phyloP scores from a whole-genome alignment of 2,888 invertebrate genomes.

The Platynereis dumerilii region DNA sequence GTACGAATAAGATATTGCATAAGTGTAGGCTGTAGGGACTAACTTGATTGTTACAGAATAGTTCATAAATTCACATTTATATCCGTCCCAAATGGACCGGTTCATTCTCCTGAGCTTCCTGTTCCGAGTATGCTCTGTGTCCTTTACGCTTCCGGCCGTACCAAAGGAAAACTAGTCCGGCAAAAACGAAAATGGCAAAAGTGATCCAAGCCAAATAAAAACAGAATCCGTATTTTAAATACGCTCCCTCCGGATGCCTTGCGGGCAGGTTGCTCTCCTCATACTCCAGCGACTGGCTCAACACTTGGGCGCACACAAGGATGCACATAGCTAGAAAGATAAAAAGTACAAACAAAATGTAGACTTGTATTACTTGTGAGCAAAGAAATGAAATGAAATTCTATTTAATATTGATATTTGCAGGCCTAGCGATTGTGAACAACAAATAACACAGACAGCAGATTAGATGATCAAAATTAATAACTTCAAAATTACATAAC shows the following conservation, averaged over 20 bases:
- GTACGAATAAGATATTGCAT: too few relatives aligned
- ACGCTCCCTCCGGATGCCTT: conserved; percentile 73
- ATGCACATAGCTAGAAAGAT: conserved; percentile 74
- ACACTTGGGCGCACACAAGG: conserved; percentile 82
- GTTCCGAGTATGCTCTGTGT: conserved; percentile 80
- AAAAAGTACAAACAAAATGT: neutral
- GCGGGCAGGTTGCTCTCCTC: conserved; percentile 72
- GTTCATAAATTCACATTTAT: conserved; percentile 18
- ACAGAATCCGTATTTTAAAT: conserved; percentile 72
- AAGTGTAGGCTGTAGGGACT: too few relatives aligned
- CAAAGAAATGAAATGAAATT: too few relatives aligned
- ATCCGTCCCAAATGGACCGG: conserved; percentile 75
- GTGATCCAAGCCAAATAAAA: conserved; percentile 74
- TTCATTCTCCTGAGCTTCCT: conserved; percentile 84
- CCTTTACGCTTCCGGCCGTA: conserved; percentile 86
- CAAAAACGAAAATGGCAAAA: conserved; percentile 73
- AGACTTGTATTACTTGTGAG: too few relatives aligned
- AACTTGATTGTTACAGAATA: too few relatives aligned
- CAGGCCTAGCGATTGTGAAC: too few relatives aligned
- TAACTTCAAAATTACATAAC: too few relatives aligned
- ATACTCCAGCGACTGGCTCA: conserved; percentile 76
- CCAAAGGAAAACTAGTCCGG: conserved; percentile 78
- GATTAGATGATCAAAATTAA: too few relatives aligned
- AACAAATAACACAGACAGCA: too few relatives aligned
- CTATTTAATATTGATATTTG: too few relatives aligned